Evolutionary conservation across 2,113 vertebrate genomes (phyloP), one percentile per base, ranked within the genome.

Genomic region (Gyps fulvus): DNA sequence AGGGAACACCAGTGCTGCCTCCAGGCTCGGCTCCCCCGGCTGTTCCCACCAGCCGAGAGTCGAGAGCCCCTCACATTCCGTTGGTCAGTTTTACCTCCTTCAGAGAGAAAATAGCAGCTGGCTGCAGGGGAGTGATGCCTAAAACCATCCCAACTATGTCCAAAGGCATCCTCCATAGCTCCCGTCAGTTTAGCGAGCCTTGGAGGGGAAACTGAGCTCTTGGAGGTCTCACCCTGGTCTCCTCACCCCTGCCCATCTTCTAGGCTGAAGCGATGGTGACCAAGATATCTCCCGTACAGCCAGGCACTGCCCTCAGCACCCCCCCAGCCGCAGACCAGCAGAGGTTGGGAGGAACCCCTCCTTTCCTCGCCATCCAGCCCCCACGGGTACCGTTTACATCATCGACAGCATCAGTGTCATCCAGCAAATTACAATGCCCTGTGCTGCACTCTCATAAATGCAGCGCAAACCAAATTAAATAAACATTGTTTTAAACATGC

Each of bases 311-410:
- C 42, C 59, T 17, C 15, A 1, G 49, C 42, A 20, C 13, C 32
- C 61, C 23, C 5, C 3, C 19, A 40, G 55, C 26, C 2, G 0
- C 58, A 85, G 21, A 6, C 9, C 8, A 2, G 13, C 7, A 2
- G 21, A 8, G 29, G 31, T 2, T 25, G 70, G 45, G 32, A 49
- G 38, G 23, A 50, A n/a, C 11, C 31, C 42, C n/a, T 13, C 32
- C 43, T 32, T 20, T 38, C 54, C 62, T 69, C 45, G 2, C 13
- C 19, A 15, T 29, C 38, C 52, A 38, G 20, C 50, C 36, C 50
- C 36, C 27, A 4, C 10, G 0, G 9, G 34, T 45, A 10, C 34
- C 4, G 0, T 4, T 38, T 29, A 4, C 34, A 17, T 15, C 34
- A 21, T 4, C 16, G 13, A 16, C 36, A 12, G 15, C 32, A n/a